A percentile compares a stretch with the other conserved stretches of the same genome.
phyloP scores from a whole-genome alignment of 2,113 vertebrate species.

The Cyprinodon variegatus region DNA sequence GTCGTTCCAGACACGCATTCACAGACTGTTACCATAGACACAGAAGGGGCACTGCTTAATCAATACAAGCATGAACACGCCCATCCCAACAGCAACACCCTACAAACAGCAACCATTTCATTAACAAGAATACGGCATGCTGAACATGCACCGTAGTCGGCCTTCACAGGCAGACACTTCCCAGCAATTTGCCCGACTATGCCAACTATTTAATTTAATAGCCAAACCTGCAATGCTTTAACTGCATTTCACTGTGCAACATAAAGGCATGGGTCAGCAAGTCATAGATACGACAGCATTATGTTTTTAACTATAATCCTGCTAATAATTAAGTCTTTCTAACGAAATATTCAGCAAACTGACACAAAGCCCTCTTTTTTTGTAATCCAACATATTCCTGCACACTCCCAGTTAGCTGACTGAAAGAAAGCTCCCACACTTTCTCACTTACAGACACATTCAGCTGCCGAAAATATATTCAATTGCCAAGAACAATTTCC shows the following conservation, averaged over 20 bases:
- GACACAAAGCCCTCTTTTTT: no score
- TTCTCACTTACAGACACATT: no score
- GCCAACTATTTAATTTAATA: no score
- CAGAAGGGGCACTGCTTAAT: constrained; percentile 45
- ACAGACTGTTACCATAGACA: constrained; percentile 48
- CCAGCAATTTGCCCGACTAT: background rate
- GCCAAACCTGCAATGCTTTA: background rate
- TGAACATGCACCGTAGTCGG: constrained; percentile 21
- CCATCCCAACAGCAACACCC: constrained; percentile 44
- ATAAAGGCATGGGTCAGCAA: background rate
- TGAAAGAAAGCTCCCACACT: no score
- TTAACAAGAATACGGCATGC: constrained; percentile 60
- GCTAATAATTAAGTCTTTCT: no score
- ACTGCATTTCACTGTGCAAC: background rate
- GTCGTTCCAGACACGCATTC: constrained; percentile 55
- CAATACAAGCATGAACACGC: constrained; percentile 49
- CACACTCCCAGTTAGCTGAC: no score
- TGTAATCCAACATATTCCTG: no score
- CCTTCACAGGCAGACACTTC: background rate
- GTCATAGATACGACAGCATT: background rate
- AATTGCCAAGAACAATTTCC: no score
- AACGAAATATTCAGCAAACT: background rate
- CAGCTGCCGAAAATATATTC: no score
- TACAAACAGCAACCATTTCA: constrained; percentile 58
- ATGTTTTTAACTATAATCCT: background rate